These are phyloP conservation scores for Corythornis madagascariensis DNA, from an alignment of 2,113 vertebrate genomes.

Conservation along the genomic window DNA sequence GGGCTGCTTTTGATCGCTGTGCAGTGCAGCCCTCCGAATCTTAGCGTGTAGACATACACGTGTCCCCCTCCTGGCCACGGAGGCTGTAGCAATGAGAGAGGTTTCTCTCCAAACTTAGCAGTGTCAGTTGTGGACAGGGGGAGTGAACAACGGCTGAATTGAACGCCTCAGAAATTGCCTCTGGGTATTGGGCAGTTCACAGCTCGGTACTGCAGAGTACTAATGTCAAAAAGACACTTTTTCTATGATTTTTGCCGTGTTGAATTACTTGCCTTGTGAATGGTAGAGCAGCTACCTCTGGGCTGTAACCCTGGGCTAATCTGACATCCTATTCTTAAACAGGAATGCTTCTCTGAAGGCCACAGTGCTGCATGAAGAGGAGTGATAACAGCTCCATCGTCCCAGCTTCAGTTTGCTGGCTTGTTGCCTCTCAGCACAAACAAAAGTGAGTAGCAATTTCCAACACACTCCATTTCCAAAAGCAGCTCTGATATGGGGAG, in stretches of 20 bases:
- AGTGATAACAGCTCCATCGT: background rate
- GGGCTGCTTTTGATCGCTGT: background rate
- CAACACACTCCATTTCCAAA: background rate
- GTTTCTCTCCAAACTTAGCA: background rate
- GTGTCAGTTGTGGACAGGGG: accelerated
- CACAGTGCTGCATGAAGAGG: background rate
- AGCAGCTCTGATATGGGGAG: background rate
- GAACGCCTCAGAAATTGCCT: background rate
- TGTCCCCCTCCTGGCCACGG: background rate
- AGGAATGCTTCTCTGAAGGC: background rate
- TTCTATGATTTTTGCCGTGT: background rate
- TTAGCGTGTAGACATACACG: accelerated
- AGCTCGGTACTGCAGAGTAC: background rate
- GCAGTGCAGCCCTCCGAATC: background rate
- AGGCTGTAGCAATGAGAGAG: background rate
- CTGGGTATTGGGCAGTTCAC: background rate
- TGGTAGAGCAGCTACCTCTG: background rate
- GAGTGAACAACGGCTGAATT: background rate
- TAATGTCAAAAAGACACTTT: accelerated
- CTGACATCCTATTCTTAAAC: background rate
- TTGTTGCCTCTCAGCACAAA: too few species aligned
- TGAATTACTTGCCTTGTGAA: background rate
- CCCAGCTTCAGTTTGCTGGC: background rate
- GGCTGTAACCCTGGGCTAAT: background rate
- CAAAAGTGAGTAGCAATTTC: background rate